Evolutionary conservation across 2,888 invertebrate genomes (phyloP).

Genomic region (Sarcophaga subvicina): DNA sequence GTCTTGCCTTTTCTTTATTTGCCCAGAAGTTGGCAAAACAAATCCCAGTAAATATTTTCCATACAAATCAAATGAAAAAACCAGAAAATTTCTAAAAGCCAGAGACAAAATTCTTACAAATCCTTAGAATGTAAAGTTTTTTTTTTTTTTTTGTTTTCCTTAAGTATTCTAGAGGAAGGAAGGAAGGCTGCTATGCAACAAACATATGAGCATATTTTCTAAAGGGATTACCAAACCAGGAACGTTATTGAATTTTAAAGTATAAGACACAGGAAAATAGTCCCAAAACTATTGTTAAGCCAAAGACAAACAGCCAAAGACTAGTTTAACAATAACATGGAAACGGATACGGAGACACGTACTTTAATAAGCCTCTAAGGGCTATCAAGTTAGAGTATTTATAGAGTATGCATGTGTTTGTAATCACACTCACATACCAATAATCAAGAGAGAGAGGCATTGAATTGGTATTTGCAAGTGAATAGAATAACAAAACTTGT

Average conservation of each 20-base stretch:
- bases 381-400: conserved; percentile 1
- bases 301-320: background rate
- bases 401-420: too few relatives aligned
- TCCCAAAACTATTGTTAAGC: conserved; percentile 66
- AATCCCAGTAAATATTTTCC: conserved; percentile 57
- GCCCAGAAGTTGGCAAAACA: conserved; percentile 40
- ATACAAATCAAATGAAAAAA: conserved; percentile 48
- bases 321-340: background rate
- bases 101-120: background rate
- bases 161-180: too few relatives aligned
- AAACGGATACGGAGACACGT: conserved; percentile 54
- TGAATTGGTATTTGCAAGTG: conserved; percentile 56
- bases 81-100: background rate
- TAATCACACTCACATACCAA: too few relatives aligned
- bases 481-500: conserved; percentile 43
- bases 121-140: conserved; percentile 23
- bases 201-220: conserved; percentile 51
- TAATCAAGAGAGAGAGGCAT: conserved; percentile 7
- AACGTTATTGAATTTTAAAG: conserved; percentile 65
- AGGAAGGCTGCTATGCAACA: background rate
- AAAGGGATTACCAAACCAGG: conserved; percentile 50
- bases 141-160: background rate
- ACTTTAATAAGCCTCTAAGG: conserved; percentile 65
- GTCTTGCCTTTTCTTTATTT: conserved; percentile 56
- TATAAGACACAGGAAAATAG: conserved; percentile 46